Evolutionary conservation across 2,797 vertebrate species (phyloP), one percentile per base, ranked within the genome.

Genomic region (Pogoniulus pusillus): DNA sequence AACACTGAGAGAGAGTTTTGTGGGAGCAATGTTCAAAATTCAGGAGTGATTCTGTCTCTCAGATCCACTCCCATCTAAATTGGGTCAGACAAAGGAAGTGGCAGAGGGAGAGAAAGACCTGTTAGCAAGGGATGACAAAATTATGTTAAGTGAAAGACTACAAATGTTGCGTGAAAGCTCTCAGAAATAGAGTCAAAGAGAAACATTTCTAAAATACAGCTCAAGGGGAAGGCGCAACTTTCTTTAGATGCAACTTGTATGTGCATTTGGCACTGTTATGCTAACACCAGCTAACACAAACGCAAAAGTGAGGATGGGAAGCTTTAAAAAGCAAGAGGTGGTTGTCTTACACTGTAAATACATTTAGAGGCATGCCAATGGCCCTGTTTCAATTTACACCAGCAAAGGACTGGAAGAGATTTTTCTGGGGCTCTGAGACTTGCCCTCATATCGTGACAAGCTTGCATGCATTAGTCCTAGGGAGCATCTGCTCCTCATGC

Each of bases 201-300:
- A 82, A 89, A 66, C 80, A 24, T 82, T 94, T 93, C 30, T 59
- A 43, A 80, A 88, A 74, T 34, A 53, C 60, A 76, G 55, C 45
- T 54, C 32, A n/a, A 27, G 68, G 15, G 43, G 22, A 92, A 93
- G 27, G 47, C 88, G 13, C 9, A 82, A 88, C 65, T 92, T 89
- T 68, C 78, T 86, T 87, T 80, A 69, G 62, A 91, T 63, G 65
- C 29, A 57, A 43, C 59, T 92, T 91, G 70, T 91, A 83, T 95
- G 80, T 86, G 55, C 69, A 71, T 90, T 93, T 23, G 68, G 51
- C 24, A 94, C 92, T 95, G 68, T 91, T 82, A 80, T 94, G 93
- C 78, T 96, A 92, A 94, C 89, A 53, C 12, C 45, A 66, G 24
- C 62, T 77, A 85, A 77, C 58, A 65, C 39, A 89, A 90, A 75